phyloP scores from a whole-genome alignment of 2,888 invertebrate species.

The Tineola bisselliella region DNA sequence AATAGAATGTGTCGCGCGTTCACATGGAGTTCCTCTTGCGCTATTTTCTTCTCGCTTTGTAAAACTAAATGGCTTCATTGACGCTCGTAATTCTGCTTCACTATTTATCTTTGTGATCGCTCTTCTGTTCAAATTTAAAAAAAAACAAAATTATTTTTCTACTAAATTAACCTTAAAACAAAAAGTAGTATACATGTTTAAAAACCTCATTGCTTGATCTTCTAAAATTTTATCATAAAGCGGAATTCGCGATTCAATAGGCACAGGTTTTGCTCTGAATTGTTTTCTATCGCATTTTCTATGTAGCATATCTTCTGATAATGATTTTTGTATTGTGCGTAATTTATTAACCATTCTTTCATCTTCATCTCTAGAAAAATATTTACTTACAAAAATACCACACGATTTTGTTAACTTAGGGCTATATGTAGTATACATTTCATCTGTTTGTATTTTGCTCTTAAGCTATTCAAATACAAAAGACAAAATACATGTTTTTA shows the following conservation, averaged over 20 bases:
- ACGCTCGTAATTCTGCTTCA: slow-evolving; percentile 69
- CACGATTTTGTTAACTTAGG: no score
- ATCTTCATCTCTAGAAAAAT: slow-evolving; percentile 70
- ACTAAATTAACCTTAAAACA: no score
- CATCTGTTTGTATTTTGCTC: no score
- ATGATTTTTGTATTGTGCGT: slow-evolving; percentile 47
- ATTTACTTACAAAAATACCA: not conserved
- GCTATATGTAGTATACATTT: no score
- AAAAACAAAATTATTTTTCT: no score
- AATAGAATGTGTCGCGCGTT: slow-evolving; percentile 34
- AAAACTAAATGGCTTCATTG: slow-evolving; percentile 74
- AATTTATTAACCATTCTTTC: slow-evolving; percentile 67
- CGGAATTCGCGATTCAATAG: slow-evolving; percentile 76
- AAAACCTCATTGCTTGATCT: slow-evolving; percentile 76
- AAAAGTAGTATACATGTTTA: no score
- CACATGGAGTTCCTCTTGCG: slow-evolving; percentile 32
- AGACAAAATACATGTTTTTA: no score
- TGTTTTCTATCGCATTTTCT: slow-evolving; percentile 59
- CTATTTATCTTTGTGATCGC: slow-evolving; percentile 69
- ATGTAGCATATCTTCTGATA: slow-evolving; percentile 56
- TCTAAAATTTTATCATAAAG: slow-evolving; percentile 77
- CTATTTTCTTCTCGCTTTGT: slow-evolving; percentile 68
- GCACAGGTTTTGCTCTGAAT: slow-evolving; percentile 72
- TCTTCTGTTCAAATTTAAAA: slow-evolving; percentile 52
- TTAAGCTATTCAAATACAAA: no score